These are phyloP conservation scores for Allygus modestus DNA, from an alignment of 2,888 invertebrate species.

Conservation along the genomic window DNA sequence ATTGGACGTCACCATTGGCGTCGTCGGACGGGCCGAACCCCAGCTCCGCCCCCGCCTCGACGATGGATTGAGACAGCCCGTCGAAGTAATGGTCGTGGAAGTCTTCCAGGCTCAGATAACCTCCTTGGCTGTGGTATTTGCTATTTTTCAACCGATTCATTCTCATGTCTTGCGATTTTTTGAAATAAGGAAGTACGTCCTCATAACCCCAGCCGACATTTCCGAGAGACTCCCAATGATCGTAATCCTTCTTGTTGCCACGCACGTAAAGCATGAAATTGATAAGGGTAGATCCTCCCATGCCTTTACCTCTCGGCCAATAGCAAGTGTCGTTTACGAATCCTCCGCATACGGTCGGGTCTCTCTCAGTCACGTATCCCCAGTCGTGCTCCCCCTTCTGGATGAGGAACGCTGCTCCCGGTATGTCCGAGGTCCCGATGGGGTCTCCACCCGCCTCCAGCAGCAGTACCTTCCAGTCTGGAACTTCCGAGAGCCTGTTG, in stretches of 20 bases:
- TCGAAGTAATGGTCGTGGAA: slow-evolving; percentile 86
- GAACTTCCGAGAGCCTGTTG: slow-evolving; percentile 75
- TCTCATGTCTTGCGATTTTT: slow-evolving; percentile 79
- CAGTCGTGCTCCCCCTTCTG: slow-evolving; percentile 72
- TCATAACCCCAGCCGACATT: slow-evolving; percentile 80
- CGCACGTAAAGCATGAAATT: slow-evolving; percentile 83
- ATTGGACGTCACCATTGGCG: slow-evolving; percentile 78
- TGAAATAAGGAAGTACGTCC: slow-evolving; percentile 75
- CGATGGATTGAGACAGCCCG: slow-evolving; percentile 83
- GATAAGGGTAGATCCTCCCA: slow-evolving; percentile 82
- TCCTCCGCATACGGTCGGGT: slow-evolving; percentile 73
- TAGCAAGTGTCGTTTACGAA: slow-evolving; percentile 73
- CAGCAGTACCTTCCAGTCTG: slow-evolving; percentile 76
- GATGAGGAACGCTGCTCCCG: slow-evolving; percentile 73
- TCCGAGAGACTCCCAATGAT: slow-evolving; percentile 80
- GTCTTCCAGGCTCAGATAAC: slow-evolving; percentile 89
- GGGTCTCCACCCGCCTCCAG: slow-evolving; percentile 78
- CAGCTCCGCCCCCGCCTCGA: slow-evolving; percentile 88
- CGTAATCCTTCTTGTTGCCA: slow-evolving; percentile 81
- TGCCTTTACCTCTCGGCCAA: slow-evolving; percentile 80
- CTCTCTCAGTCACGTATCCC: slow-evolving; percentile 76
- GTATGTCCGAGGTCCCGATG: slow-evolving; percentile 74
- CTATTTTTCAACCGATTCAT: slow-evolving; percentile 82
- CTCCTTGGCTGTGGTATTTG: slow-evolving; percentile 85
- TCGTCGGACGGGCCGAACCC: slow-evolving; percentile 82